These are phyloP conservation scores for Mizuhopecten yessoensis DNA, from an alignment of 1,140 invertebrate genomes.

Conservation along the genomic window DNA sequence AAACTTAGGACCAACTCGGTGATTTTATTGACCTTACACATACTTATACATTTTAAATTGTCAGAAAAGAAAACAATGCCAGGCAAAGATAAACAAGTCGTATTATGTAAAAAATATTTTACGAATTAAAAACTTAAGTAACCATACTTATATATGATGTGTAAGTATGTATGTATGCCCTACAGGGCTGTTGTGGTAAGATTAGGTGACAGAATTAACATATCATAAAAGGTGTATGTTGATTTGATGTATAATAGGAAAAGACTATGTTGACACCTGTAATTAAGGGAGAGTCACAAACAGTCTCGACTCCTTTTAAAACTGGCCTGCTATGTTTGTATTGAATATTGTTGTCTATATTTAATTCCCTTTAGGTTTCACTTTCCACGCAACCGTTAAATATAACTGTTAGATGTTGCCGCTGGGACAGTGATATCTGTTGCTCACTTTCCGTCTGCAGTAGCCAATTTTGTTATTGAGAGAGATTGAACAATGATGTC, in stretches of 20 bases:
- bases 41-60: background rate
- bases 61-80: background rate
- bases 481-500: background rate
- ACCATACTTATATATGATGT: background rate
- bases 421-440: background rate
- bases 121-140: slow-evolving; percentile 19
- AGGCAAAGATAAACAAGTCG: background rate
- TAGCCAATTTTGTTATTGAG: background rate
- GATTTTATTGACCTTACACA: background rate
- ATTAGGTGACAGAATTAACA: background rate
- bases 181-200: background rate
- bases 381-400: background rate
- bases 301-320: background rate
- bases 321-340: background rate
- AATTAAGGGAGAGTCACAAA: background rate
- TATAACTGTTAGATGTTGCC: background rate
- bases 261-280: background rate
- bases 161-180: background rate
- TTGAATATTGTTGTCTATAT: slow-evolving; percentile 6
- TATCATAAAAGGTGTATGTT: background rate
- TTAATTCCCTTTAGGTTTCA: background rate
- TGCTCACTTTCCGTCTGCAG: background rate
- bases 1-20: background rate
- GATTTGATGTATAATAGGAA: background rate
- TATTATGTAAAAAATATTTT: background rate